These are phyloP conservation scores for Mimumesa dahlbomi DNA, from an alignment of 2,888 invertebrate species.

Conservation along the genomic window DNA sequence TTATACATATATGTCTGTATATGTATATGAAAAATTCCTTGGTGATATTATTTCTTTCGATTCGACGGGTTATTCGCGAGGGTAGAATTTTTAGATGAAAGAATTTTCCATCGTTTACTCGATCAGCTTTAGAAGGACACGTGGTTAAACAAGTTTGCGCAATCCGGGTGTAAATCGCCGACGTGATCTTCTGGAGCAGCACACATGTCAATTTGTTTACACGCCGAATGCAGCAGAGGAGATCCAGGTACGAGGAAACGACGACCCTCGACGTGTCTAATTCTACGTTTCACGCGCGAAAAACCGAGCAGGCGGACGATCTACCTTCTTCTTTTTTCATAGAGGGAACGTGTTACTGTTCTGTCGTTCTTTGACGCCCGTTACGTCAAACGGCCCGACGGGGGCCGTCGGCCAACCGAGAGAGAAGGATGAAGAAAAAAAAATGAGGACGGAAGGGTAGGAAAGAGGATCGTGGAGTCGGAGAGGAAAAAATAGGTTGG, in stretches of 20 bases:
- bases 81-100: too few species aligned
- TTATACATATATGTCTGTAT: too few species aligned
- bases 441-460: conserved; percentile 32
- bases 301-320: conserved; percentile 47
- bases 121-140: too few species aligned
- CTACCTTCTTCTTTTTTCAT: conserved; percentile 46
- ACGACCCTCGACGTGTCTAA: conserved; percentile 58
- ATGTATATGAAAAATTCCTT: too few species aligned
- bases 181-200: conserved; percentile 42
- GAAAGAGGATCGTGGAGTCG: conserved; percentile 47
- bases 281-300: conserved; percentile 59
- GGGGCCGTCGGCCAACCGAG: conserved; percentile 40
- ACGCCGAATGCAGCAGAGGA: conserved; percentile 35
- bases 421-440: conserved; percentile 39
- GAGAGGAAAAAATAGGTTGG: conserved; percentile 57
- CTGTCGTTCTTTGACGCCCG: conserved; percentile 67
- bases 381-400: conserved; percentile 61
- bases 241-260: conserved; percentile 54
- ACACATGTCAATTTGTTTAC: conserved; percentile 50
- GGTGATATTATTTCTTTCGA: too few species aligned
- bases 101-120: too few species aligned
- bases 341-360: conserved; percentile 46
- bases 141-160: conserved; percentile 6
- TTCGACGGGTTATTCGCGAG: too few species aligned
- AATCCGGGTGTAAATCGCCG: conserved; percentile 42